These are phyloP conservation scores for Agrotis puta DNA, from an alignment of 2,888 invertebrate genomes.

Conservation along the genomic window DNA sequence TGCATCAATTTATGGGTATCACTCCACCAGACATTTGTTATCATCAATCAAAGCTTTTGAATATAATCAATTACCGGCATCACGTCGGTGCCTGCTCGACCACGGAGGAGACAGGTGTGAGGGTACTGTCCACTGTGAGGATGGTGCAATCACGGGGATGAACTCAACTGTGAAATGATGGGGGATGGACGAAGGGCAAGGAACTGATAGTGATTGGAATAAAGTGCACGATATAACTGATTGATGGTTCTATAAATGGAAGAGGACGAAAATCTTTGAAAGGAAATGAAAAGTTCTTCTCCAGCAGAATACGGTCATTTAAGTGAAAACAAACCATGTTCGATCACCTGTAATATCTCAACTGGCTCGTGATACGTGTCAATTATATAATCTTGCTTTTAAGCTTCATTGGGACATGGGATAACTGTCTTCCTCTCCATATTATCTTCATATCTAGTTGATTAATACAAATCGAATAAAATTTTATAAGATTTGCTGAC, in stretches of 20 bases:
- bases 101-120: conserved; percentile 73
- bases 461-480: background rate
- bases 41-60: conserved; percentile 44
- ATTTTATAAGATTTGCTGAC: background rate
- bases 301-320: background rate
- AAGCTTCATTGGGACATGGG: background rate
- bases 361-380: background rate
- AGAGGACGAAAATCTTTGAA: background rate
- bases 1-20: conserved; percentile 34
- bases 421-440: background rate
- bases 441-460: background rate
- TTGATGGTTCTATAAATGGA: background rate
- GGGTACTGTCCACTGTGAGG: conserved; percentile 28
- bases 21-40: conserved; percentile 28
- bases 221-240: background rate
- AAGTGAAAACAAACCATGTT: background rate
- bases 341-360: background rate
- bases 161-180: conserved; percentile 77
- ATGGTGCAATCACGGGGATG: conserved; percentile 69
- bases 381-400: background rate
- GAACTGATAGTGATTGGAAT: conserved; percentile 49
- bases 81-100: conserved; percentile 53
- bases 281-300: background rate
- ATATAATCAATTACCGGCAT: conserved; percentile 61
- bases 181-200: conserved; percentile 63